A percentile compares a stretch with the other conserved stretches of the same genome.
These are phyloP conservation scores for Helicolenus hilgendorfi DNA, from an alignment of 2,797 vertebrate genomes.

Conservation along the genomic window DNA sequence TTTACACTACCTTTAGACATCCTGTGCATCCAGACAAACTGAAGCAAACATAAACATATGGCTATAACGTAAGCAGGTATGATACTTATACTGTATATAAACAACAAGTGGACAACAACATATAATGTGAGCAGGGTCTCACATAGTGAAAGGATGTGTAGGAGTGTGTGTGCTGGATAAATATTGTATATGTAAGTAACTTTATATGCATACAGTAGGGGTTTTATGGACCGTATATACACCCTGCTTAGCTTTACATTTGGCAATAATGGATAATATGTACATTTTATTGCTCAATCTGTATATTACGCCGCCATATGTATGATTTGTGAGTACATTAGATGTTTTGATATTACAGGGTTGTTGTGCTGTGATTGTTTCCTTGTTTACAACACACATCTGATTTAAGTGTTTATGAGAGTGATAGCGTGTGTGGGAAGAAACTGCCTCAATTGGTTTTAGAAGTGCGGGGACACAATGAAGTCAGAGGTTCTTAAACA, in stretches of 20 bases:
- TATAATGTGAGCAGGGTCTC: background rate
- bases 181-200: conserved; percentile 4
- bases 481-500: background rate
- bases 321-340: background rate
- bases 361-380: background rate
- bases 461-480: background rate
- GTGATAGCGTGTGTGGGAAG: background rate
- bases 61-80: background rate
- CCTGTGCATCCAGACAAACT: background rate
- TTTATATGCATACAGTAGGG: conserved; percentile 8
- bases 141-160: conserved; percentile 3
- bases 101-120: conserved; percentile 1
- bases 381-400: background rate
- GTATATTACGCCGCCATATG: background rate
- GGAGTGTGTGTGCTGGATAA: conserved; percentile 16
- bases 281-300: background rate
- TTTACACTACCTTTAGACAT: background rate
- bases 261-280: background rate
- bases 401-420: background rate
- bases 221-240: background rate
- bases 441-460: background rate
- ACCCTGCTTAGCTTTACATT: background rate
- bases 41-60: background rate
- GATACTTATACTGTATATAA: background rate
- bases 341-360: background rate